Base-by-base conservation (phyloP, 2,113 vertebrate genomes). In the Lucifuga dentata region DNA sequence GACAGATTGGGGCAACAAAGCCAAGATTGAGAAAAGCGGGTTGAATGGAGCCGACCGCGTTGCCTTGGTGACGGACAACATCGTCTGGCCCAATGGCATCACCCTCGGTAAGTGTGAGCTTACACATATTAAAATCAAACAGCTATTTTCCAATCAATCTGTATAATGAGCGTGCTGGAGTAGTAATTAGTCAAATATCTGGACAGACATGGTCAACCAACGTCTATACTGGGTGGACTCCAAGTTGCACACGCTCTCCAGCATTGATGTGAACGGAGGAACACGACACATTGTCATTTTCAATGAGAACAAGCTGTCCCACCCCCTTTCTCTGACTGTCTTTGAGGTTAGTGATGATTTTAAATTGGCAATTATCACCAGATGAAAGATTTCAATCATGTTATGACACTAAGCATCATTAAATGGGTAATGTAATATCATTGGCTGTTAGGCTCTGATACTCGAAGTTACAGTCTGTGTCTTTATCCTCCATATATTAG, bases 221-320 rank as follows among this genome's bases (percentile, higher is more conserved):
- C 93, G 95, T 19, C 89, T 98, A 19, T 98, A 98, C 86, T 98
- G 96, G 96, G 94, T 96, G 1, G 96, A 98, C 81, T 91, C 95
- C 8, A 97, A 96, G 78, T 57, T 95, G 46, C 96, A 96, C 84
- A 91, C 92, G 0, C 90, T 98, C 64, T 97, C 90, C 78, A 96
- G 95, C 73, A 78, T 97, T 0, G 83, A 93, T 0, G 89, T 95
- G 50, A 90, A 90, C 0, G 96, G 96, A 1, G 84, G 72, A 1
- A 82, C 85, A 13, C 87, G 95, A 16, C 94, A 74, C 70, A 92
- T 50, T 0, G 20, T 96, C 9, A 86, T 97, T 16, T 58, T 76
- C 17, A 76, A 87, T 1, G 35, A 89, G 53, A 55, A 88, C 0
- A 86, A 73, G 5, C 91, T 96, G 12, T 43, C 73, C 0, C 94